phyloP scores from a whole-genome alignment of 1,140 invertebrate species.

The Stegodyphus dumicola region DNA sequence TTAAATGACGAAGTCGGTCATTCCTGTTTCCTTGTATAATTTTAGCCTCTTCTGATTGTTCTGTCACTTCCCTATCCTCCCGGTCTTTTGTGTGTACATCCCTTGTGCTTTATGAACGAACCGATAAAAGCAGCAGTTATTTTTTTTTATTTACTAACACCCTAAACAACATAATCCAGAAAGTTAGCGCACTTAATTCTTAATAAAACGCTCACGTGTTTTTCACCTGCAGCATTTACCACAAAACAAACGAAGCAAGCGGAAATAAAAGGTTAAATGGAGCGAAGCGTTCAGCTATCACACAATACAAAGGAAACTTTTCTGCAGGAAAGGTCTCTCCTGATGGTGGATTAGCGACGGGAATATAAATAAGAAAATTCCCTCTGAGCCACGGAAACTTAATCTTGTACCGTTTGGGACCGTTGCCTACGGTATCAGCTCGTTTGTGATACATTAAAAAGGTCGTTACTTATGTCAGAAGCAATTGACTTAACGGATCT shows the following conservation, averaged over 20 bases:
- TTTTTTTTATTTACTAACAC: background rate
- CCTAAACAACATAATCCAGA: background rate
- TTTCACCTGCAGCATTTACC: background rate
- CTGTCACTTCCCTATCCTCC: background rate
- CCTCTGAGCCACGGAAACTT: no score
- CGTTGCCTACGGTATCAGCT: no score
- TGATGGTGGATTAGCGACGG: background rate
- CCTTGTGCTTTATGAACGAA: background rate
- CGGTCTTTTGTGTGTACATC: background rate
- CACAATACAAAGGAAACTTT: background rate
- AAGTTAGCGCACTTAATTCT: background rate
- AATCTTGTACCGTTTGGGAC: no score
- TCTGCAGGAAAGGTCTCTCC: background rate
- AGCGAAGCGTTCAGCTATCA: constrained; percentile 8
- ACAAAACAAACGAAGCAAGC: constrained; percentile 13
- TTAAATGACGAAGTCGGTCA: no score
- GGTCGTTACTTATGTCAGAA: no score
- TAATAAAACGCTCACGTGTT: background rate
- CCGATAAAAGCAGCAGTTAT: background rate
- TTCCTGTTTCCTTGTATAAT: no score
- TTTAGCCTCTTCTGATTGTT: no score
- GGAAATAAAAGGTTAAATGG: constrained; percentile 47
- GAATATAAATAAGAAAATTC: background rate
- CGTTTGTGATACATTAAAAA: no score
- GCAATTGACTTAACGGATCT: no score